phyloP scores from a whole-genome alignment of 2,113 vertebrate genomes.

The Desmodus rotundus region DNA sequence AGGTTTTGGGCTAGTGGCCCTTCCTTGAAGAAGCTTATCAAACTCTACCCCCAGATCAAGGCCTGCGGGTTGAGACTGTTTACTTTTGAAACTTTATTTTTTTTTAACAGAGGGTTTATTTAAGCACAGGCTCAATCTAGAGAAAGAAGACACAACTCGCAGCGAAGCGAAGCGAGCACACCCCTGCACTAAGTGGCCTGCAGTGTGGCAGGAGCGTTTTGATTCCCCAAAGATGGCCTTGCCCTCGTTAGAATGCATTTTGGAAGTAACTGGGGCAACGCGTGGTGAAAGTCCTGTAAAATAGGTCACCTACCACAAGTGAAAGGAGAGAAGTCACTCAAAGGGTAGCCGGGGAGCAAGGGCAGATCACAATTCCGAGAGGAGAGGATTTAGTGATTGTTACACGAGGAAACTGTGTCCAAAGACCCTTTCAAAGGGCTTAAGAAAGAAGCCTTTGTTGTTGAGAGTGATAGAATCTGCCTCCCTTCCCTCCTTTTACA shows the following conservation, averaged over 20 bases:
- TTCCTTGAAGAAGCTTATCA: not conserved
- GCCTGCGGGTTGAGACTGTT: not conserved
- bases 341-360: not conserved
- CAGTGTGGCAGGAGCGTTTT: not conserved
- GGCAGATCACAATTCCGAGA: slow-evolving; percentile 63
- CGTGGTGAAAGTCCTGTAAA: slow-evolving; percentile 19
- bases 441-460: slow-evolving; percentile 81
- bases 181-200: not conserved
- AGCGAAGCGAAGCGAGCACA: too few species aligned
- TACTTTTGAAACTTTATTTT: not conserved
- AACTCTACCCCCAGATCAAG: not conserved
- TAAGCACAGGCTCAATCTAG: not conserved
- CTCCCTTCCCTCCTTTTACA: slow-evolving; percentile 73
- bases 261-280: slow-evolving; percentile 29
- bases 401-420: slow-evolving; percentile 72
- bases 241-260: slow-evolving; percentile 31
- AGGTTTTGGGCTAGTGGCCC: not conserved
- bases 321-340: not conserved
- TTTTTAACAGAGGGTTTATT: not conserved
- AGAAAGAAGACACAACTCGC: not conserved
- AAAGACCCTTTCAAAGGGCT: slow-evolving; percentile 75
- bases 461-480: slow-evolving; percentile 65
- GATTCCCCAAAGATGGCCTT: slow-evolving; percentile 30
- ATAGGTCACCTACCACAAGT: slow-evolving; percentile 46
- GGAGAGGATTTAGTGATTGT: slow-evolving; percentile 59